Evolutionary conservation across 2,797 vertebrate species (phyloP), one percentile per base, ranked within the genome.

Genomic region (Helostoma temminkii): DNA sequence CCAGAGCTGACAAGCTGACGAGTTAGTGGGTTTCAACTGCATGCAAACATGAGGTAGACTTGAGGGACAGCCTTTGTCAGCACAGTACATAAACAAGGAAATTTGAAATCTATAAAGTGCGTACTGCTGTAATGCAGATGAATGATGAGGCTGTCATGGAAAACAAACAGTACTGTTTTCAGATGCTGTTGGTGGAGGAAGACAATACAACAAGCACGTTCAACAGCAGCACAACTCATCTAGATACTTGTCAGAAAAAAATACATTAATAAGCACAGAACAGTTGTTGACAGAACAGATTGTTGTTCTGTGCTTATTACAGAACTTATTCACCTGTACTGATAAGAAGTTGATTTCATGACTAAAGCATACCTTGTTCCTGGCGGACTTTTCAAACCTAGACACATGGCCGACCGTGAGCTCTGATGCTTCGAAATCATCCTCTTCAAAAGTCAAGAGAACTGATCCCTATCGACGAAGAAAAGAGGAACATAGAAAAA

Each of bases 391-490:
- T 59, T 92, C 88, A 75, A 95, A 81, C 42, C 91, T 95, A 63
- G 92, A 92, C 48, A 98, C 94, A 8, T 86, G 84, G 63, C 90
- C 91, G 70, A 99, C 80, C 1, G 34, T 73, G 76, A 99, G 93
- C 49, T 96, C 92, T 11, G 96, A 93, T 0, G 95, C 88, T 48
- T 93, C 92, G 9, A 91, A 64, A 43, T 63, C 91, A 75, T 96
- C 94, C 41, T 96, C 95, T 77, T 95, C 93, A 91, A 99, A 97
- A 0, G 81, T 91, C 46, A 99, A 84, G 67, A 88, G 61, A 60
- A 93, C 70, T 0, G 91, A 90, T 37, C 91, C 95, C 98, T 99
- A 86, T 60, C 11, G 46, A 65, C 53, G 46, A 50, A 57, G 54
- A 66, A 58, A 50, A 58, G 39, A 66, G 0, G 49, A 24, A 45